A percentile compares a stretch with the other conserved stretches of the same genome.
Evolutionary conservation across 2,797 vertebrate genomes (phyloP).

Genomic region (Potorous gilbertii): DNA sequence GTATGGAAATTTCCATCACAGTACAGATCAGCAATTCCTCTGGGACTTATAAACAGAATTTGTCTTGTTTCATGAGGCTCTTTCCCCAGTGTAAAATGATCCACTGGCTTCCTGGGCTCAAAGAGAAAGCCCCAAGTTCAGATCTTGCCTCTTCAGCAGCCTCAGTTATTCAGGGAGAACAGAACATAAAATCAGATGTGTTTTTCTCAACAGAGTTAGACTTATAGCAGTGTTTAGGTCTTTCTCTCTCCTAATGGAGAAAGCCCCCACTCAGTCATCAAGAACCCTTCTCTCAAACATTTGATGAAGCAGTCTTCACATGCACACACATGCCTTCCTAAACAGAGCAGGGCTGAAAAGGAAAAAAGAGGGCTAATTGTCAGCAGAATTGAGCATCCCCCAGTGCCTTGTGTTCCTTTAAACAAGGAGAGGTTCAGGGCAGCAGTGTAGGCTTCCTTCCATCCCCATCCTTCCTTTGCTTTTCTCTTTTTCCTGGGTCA

Average conservation of each 20-base stretch:
- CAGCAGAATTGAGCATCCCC: slow-evolving; percentile 42
- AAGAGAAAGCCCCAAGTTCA: slow-evolving; percentile 79
- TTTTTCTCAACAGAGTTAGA: slow-evolving; percentile 58
- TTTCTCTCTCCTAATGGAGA: slow-evolving; percentile 33
- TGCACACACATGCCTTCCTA: background rate
- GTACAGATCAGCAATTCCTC: background rate
- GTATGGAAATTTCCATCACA: background rate
- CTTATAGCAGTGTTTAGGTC: slow-evolving; percentile 59
- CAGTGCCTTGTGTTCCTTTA: background rate
- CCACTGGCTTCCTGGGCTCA: slow-evolving; percentile 86
- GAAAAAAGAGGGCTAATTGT: background rate
- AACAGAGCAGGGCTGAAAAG: slow-evolving; percentile 31
- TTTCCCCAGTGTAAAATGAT: slow-evolving; percentile 86
- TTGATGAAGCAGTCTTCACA: slow-evolving; percentile 52
- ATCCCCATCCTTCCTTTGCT: background rate
- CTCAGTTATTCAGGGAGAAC: slow-evolving; percentile 10
- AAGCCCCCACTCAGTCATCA: background rate
- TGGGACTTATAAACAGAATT: background rate
- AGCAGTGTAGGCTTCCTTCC: background rate
- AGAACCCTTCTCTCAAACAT: slow-evolving; percentile 25
- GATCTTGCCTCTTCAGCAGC: slow-evolving; percentile 76
- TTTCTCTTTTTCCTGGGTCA: background rate
- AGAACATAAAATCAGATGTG: slow-evolving; percentile 26
- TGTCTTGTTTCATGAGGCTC: slow-evolving; percentile 62
- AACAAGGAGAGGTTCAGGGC: background rate